Evolutionary conservation across 2,888 invertebrate genomes (phyloP).

Genomic region (Helobdella robusta): DNA sequence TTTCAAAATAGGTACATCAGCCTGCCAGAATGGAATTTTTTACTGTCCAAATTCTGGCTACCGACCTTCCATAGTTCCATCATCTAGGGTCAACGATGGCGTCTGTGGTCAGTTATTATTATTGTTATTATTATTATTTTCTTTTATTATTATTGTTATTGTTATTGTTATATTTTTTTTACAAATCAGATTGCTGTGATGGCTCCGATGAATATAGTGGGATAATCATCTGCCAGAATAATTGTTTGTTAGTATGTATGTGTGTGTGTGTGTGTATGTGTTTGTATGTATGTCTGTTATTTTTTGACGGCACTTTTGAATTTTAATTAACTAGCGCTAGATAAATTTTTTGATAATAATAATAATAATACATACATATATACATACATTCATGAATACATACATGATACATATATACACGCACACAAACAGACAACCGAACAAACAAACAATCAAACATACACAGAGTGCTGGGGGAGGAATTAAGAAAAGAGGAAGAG

Average conservation of each 20-base stretch:
- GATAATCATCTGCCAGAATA: slow-evolving; percentile 44
- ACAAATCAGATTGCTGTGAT: slow-evolving; percentile 67
- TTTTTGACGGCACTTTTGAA: too few species aligned
- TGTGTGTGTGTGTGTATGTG: slow-evolving; percentile 7
- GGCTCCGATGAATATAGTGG: slow-evolving; percentile 54
- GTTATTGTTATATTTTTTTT: not conserved
- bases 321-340: too few species aligned
- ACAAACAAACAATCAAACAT: too few species aligned
- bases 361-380: too few species aligned
- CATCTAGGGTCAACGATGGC: slow-evolving; percentile 80
- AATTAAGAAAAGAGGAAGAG: slow-evolving; percentile 56
- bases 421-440: too few species aligned
- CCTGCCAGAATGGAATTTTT: slow-evolving; percentile 74
- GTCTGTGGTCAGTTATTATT: slow-evolving; percentile 60
- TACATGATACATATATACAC: too few species aligned
- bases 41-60: slow-evolving; percentile 74
- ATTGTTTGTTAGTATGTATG: slow-evolving; percentile 44
- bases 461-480: slow-evolving; percentile 56
- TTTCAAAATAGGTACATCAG: slow-evolving; percentile 71
- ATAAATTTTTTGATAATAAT: too few species aligned
- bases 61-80: slow-evolving; percentile 60
- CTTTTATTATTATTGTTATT: not conserved
- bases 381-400: too few species aligned
- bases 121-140: not conserved
- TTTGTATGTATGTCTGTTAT: too few species aligned